Evolutionary conservation across 2,888 invertebrate species (phyloP), one percentile per base, ranked within the genome.

Genomic region (Phlogophora meticulosa): DNA sequence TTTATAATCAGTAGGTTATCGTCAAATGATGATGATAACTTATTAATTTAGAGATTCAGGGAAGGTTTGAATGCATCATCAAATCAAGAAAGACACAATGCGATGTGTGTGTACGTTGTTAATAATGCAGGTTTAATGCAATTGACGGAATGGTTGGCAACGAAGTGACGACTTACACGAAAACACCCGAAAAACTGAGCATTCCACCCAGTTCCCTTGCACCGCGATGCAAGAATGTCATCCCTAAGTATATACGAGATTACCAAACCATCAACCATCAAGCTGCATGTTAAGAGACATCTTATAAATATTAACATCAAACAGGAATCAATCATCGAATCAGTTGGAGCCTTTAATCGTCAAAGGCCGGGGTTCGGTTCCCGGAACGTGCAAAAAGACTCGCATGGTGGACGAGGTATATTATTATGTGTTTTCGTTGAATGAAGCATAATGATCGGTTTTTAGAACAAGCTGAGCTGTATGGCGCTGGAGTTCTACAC

Each of bases 331-430:
- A 76, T 77, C 61, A 52, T 52, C 60, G 56, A 68, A 64, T 72
- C 68, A 58, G 40, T 68, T 60, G 60, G 24, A 28, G 17, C 20
- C 43, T 58, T 58, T 58, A 67, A 67, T 56, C 43, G 38, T 51
- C 22, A 13, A 57, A 51, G 59, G 36, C 64, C 58, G 38, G 49
- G 53, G 57, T 79, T 78, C 73, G 66, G 51, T 84, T 83, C 82
- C 61, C 66, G 63, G 84, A 81, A 82, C 59, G 53, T 43, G 67
- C 77, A 79, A 74, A 70, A 83, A 79, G 57, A 10, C 70, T 53
- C 32, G 45, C 51, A 48, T 38, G 45, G 13, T 49, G 38, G 51
- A 43, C 38, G 46, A 11, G 28, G 28, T 75, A 59, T 66, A 49
- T 68, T 56, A 78, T 72, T 76, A 62, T 62, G 60, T 58, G 34